Percentiles rank a stretch among this genome's conserved stretches.
These are phyloP conservation scores for Aphaenogaster floridana DNA, from an alignment of 1,140 invertebrate genomes.

Conservation along the genomic window DNA sequence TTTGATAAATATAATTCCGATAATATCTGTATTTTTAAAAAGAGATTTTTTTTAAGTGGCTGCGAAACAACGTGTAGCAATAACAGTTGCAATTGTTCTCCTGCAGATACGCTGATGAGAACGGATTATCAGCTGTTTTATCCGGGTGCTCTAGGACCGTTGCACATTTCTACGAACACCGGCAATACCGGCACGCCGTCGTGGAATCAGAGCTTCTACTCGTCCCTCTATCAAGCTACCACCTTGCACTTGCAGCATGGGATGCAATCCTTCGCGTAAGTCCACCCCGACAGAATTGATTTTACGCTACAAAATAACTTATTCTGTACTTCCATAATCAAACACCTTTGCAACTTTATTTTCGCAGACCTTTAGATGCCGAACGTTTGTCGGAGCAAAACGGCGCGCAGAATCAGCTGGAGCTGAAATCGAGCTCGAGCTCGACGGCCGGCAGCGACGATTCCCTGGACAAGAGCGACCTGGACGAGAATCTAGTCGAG, in stretches of 20 bases:
- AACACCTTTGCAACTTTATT: not conserved
- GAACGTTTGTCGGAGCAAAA: constrained; percentile 88
- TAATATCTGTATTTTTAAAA: not conserved
- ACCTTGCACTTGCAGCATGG: constrained; percentile 83
- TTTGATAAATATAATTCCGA: not conserved
- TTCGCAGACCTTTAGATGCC: constrained; percentile 84
- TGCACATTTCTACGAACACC: constrained; percentile 82
- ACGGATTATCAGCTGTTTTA: constrained; percentile 86
- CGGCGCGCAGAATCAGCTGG: constrained; percentile 78
- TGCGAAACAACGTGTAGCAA: not conserved
- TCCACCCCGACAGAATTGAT: not conserved
- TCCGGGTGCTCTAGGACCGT: constrained; percentile 82
- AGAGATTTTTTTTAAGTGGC: not conserved
- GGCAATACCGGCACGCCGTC: constrained; percentile 79
- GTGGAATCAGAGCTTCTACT: constrained; percentile 85
- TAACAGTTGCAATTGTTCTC: constrained; percentile 15
- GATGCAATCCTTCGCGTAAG: constrained; percentile 82
- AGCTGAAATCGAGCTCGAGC: constrained; percentile 85
- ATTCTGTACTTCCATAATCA: not conserved
- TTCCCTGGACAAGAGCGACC: constrained; percentile 89
- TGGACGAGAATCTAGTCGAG: constrained; percentile 86
- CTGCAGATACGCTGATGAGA: constrained; percentile 83
- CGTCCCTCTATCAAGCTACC: constrained; percentile 84
- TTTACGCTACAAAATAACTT: not conserved
- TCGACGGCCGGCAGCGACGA: constrained; percentile 89